Percentiles rank a stretch among this genome's conserved stretches.
These are phyloP conservation scores for Peromyscus maniculatus DNA, from an alignment of 2,113 vertebrate genomes.

Conservation along the genomic window DNA sequence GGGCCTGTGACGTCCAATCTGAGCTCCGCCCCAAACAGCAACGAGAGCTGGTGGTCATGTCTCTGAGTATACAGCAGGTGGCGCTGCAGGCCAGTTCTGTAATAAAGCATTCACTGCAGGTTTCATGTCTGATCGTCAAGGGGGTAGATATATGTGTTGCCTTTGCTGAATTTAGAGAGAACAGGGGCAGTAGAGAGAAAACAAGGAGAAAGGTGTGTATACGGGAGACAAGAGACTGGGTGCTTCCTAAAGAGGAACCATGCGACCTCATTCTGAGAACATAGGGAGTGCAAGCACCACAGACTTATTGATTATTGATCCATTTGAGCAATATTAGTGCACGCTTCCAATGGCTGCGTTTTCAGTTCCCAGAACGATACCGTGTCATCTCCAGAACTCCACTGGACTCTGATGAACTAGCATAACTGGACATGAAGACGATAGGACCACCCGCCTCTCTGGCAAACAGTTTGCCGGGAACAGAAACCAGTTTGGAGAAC, in stretches of 20 bases:
- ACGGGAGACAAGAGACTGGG: not conserved
- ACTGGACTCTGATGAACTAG: not conserved
- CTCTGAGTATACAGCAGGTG: slow-evolving; percentile 29
- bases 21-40: not conserved
- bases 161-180: not conserved
- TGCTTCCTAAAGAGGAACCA: not conserved
- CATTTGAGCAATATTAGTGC: not conserved
- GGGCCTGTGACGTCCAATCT: not conserved
- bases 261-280: not conserved
- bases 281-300: not conserved
- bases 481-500: not conserved
- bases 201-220: not conserved
- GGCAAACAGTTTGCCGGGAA: not conserved
- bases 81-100: not conserved
- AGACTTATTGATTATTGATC: not conserved
- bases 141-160: not conserved
- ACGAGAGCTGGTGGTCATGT: fast-evolving
- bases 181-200: not conserved
- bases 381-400: not conserved
- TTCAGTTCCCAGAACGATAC: not conserved
- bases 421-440: not conserved
- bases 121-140: not conserved
- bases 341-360: not conserved
- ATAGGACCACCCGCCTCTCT: fast-evolving
- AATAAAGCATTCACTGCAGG: not conserved